Base-by-base conservation (phyloP, 2,113 vertebrate genomes). In the Dunckerocampus dactyliophorus region DNA sequence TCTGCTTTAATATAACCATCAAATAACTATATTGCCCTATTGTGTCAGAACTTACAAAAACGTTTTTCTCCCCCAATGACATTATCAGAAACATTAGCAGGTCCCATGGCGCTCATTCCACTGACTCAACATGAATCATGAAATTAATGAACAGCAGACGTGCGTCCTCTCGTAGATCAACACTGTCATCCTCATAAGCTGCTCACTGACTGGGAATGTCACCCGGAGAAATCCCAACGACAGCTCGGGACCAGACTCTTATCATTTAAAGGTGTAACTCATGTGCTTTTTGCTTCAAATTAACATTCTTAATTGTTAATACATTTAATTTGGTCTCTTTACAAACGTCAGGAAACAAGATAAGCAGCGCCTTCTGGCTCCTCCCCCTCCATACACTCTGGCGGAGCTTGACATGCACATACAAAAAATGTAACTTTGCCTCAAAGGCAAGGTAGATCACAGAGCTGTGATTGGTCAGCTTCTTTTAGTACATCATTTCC, bases 101-200 rank as follows among this genome's bases (percentile, higher is more conserved):
- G n/a, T 70, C 80, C 69, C 1, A 1, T 53, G 76, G 71, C 14
- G n/a, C 57, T 64, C 16, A 43, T 53, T 65, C 28, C 53, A 64
- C 49, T 49, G 54, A 76, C 69, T 77, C 80, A 68, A 71, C 71
- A 81, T 84, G 62, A 87, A 83, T 79, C 67, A 77, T 67, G 49
- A 66, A 70, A 62, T 68, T 81, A 81, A 80, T 80, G 67, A 81
- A 77, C 67, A 77, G 34, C 42, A 56, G 67, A 70, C 59, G 53
- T 72, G 76, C 63, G 11, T 22, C 17, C 34, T 59, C 37, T 42
- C 47, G 62, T 63, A 74, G 34, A 58, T 59, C 20, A 59, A 69
- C 63, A 63, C 45, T 59, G 47, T 21, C 59, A 52, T 45, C 47
- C 39, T 43, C 39, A 43, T 70, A 50, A 60, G 37, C 20, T 10